phyloP scores from a whole-genome alignment of 2,888 invertebrate genomes.

The Cyclophora albipunctata region DNA sequence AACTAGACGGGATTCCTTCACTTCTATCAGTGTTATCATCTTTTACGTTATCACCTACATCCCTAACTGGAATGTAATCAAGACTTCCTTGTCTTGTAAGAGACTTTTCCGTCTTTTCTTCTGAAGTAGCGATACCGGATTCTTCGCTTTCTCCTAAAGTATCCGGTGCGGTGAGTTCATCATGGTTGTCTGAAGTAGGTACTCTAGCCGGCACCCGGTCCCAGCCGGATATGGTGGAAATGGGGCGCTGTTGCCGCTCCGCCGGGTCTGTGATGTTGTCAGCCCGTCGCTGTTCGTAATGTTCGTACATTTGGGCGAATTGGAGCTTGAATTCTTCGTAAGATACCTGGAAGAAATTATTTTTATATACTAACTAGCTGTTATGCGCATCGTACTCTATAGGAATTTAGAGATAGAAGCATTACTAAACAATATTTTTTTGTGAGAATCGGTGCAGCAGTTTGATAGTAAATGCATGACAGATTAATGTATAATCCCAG shows the following conservation, averaged over 20 bases:
- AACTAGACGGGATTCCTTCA: conserved; percentile 66
- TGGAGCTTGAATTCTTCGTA: conserved; percentile 98
- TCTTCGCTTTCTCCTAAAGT: conserved; percentile 52
- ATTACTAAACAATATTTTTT: too few relatives aligned
- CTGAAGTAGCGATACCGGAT: conserved; percentile 52
- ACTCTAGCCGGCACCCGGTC: conserved; percentile 74
- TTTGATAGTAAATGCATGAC: too few relatives aligned
- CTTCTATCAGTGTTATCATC: conserved; percentile 67
- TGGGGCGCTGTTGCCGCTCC: conserved; percentile 93
- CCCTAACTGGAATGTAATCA: conserved; percentile 69
- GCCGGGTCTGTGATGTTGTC: conserved; percentile 97
- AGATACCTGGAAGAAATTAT: conserved; percentile 80
- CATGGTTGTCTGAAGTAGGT: conserved; percentile 50
- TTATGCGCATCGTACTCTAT: too few relatives aligned
- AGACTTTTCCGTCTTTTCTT: conserved; percentile 50
- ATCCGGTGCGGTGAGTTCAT: conserved; percentile 33
- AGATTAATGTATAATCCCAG: too few relatives aligned
- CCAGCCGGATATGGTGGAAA: conserved; percentile 97
- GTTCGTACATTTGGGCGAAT: conserved; percentile 98
- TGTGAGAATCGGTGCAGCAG: too few relatives aligned
- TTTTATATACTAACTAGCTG: too few relatives aligned
- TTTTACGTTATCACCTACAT: conserved; percentile 59
- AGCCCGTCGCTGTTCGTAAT: conserved; percentile 93
- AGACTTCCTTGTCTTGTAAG: conserved; percentile 61
- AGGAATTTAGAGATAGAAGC: too few relatives aligned